Base-by-base conservation (phyloP, 2,888 invertebrate species). In the Euproctis similis region DNA sequence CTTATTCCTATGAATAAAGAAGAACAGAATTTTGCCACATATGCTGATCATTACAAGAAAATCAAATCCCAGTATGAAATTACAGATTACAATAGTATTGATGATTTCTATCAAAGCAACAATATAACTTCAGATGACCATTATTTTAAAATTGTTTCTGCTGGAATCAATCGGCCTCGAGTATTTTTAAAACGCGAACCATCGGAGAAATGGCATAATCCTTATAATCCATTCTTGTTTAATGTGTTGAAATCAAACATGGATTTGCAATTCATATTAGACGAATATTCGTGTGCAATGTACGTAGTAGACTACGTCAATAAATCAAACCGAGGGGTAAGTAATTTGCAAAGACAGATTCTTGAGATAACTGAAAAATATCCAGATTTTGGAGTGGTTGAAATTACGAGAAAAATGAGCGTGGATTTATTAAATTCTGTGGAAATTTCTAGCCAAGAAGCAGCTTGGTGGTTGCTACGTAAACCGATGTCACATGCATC, bases 261-360 rank as follows among this genome's bases (percentile, higher is more conserved):
- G 12, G 63, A 71, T 36, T 34, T 72, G 22, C 68, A 70, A 32
- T 51, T 69, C 24, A 69, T 73, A 4, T 34, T 36, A 2, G 73
- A 75, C 2, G 68, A 71, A 41, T 67, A 69, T 47, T 53, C 63
- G 5, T 75, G 74, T 41, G 70, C 71, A 1, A 35, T 50, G 4
- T 71, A 69, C 32, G 59, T 77, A 2, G 63, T 57, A 4, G 64
- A 73, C 32, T 73, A 65, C 36, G 51, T 69, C 1, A 71, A 71
- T 36, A 72, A 74, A 48, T 39, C 53, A 0, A 49, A 60, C 31
- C 38, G 59, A 51, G 59, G 67, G 2, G 30, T 65, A n/a, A 63
- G 64, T 32, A 36, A 68, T 43, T 46, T 74, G 31, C 58, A 60
- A 44, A 26, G 55, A 9, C 9, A 58, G 44, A 56, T 72, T 20